Percentiles rank a stretch among this genome's conserved stretches.
Evolutionary conservation across 2,888 invertebrate genomes (phyloP).

Genomic region (Lottia scabra): DNA sequence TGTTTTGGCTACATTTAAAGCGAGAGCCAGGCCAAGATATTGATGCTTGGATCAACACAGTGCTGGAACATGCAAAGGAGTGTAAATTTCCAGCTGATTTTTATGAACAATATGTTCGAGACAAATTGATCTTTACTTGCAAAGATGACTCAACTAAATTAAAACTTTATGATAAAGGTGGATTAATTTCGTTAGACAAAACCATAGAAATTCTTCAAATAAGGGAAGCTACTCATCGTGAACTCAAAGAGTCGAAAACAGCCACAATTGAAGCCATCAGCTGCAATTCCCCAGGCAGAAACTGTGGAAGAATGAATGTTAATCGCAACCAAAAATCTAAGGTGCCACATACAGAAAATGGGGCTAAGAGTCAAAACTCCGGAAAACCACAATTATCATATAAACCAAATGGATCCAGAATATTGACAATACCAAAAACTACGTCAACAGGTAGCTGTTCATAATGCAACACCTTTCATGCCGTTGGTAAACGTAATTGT

Average conservation of each 20-base stretch:
- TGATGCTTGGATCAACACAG: neutral
- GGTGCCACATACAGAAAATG: neutral
- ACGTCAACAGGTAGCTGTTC: neutral
- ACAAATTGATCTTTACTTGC: neutral
- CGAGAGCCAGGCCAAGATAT: neutral
- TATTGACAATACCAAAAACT: neutral
- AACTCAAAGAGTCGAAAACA: neutral
- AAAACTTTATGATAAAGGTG: neutral
- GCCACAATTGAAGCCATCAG: neutral
- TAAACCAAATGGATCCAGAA: neutral
- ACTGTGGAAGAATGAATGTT: neutral
- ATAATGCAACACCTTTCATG: neutral
- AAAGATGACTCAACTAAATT: neutral
- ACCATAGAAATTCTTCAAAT: neutral
- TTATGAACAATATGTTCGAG: neutral
- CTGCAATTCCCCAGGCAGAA: neutral
- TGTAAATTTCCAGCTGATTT: neutral
- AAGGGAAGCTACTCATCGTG: neutral
- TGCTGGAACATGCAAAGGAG: neutral
- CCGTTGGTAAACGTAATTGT: neutral
- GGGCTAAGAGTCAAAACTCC: neutral
- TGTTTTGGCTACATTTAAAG: neutral
- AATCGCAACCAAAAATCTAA: neutral
- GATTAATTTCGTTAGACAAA: neutral
- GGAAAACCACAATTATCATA: neutral